Percentiles rank a stretch among this genome's conserved stretches.
phyloP scores from a whole-genome alignment of 1,140 invertebrate species.

The Zaprionus davidi region DNA sequence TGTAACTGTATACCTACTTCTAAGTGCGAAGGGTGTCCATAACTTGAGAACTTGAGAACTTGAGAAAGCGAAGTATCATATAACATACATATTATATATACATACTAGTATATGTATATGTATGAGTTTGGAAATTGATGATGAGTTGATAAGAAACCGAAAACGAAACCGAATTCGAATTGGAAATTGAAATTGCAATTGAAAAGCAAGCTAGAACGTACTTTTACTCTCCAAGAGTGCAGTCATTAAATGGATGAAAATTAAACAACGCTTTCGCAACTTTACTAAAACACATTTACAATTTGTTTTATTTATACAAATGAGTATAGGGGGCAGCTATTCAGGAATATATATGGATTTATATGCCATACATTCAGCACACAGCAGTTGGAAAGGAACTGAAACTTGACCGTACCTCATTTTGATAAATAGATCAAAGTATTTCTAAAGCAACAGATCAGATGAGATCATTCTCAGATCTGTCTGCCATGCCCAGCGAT shows the following conservation, averaged over 20 bases:
- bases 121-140: constrained; percentile 4
- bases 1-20: constrained; percentile 38
- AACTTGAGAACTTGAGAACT: constrained; percentile 18
- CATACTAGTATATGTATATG: not conserved
- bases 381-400: not conserved
- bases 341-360: not conserved
- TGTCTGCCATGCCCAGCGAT: not conserved
- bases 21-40: constrained; percentile 44
- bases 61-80: constrained; percentile 22
- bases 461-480: too few species aligned
- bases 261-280: constrained; percentile 55
- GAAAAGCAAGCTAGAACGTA: constrained; percentile 36
- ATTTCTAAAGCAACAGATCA: too few species aligned
- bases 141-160: not conserved
- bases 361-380: not conserved
- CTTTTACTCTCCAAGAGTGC: constrained; percentile 51
- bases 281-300: constrained; percentile 43
- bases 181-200: constrained; percentile 22
- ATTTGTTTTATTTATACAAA: constrained; percentile 7
- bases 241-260: constrained; percentile 50
- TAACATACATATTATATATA: not conserved
- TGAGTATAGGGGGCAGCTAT: not conserved
- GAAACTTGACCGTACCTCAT: not conserved
- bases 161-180: not conserved
- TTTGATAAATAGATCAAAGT: not conserved